Evolutionary conservation across 2,797 vertebrate species (phyloP).

Genomic region (Mareca strepera): DNA sequence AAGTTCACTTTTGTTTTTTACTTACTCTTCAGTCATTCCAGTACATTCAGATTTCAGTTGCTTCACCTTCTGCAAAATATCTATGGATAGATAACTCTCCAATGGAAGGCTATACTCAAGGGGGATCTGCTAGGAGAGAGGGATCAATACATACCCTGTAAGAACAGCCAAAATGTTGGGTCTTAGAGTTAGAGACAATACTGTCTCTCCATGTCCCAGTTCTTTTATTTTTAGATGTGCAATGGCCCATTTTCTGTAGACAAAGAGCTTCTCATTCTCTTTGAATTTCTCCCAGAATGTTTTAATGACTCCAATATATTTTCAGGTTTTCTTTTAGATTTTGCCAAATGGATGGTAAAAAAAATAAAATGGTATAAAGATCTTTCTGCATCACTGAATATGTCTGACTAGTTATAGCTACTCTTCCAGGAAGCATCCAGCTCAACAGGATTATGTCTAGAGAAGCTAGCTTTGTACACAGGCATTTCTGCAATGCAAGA

Average conservation of each 20-base stretch:
- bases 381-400: not conserved
- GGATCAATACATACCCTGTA: fast-evolving
- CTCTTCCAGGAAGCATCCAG: not conserved
- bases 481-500: not conserved
- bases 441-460: not conserved
- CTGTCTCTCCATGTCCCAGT: not conserved
- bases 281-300: not conserved
- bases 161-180: not conserved
- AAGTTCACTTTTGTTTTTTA: not conserved
- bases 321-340: not conserved
- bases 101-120: not conserved
- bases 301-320: not conserved
- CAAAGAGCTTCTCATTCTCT: not conserved
- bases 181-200: not conserved
- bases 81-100: not conserved
- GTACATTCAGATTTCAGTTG: not conserved
- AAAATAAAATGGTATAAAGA: not conserved
- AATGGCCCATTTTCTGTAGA: not conserved
- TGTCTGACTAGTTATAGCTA: not conserved
- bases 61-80: not conserved
- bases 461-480: not conserved
- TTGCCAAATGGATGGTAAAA: not conserved
- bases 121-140: not conserved
- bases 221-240: not conserved
- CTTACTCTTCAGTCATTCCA: not conserved